Conservation (phyloP, 1,140 invertebrate species). For the Apocrypta bakeri region DNA sequence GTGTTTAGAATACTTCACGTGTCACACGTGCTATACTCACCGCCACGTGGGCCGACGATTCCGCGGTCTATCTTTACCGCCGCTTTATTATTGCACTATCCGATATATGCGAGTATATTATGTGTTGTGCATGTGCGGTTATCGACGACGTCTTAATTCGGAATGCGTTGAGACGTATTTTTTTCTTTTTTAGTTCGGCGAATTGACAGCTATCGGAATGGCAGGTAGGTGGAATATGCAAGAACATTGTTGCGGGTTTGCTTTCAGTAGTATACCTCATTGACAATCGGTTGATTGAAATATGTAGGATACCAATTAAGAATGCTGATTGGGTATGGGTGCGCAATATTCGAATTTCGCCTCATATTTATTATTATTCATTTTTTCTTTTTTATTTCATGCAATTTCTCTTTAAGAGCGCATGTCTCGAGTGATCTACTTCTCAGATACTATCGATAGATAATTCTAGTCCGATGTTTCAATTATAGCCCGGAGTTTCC, state of each 20-base stretch:
- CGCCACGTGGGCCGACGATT: conserved; percentile 10
- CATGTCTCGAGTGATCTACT: not conserved
- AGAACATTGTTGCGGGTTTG: not conserved
- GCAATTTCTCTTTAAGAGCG: not conserved
- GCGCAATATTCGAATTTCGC: not conserved
- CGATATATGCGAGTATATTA: not conserved
- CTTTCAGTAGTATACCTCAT: not conserved
- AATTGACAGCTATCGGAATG: not conserved
- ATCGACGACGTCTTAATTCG: conserved; percentile 8
- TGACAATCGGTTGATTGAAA: not conserved
- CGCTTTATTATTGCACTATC: not conserved
- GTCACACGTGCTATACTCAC: conserved; percentile 60
- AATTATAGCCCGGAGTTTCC: not conserved
- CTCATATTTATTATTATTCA: no score
- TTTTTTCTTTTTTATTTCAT: not conserved
- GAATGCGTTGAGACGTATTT: not conserved
- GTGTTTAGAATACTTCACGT: conserved; percentile 53
- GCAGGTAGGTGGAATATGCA: not conserved
- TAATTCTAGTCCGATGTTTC: not conserved
- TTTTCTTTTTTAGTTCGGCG: not conserved
- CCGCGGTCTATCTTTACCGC: not conserved
- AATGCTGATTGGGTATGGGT: not conserved
- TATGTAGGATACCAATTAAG: not conserved
- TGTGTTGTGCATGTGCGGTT: not conserved
- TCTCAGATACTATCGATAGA: not conserved